phyloP scores from a whole-genome alignment of 2,888 invertebrate genomes.

The Polymixis lichenea region DNA sequence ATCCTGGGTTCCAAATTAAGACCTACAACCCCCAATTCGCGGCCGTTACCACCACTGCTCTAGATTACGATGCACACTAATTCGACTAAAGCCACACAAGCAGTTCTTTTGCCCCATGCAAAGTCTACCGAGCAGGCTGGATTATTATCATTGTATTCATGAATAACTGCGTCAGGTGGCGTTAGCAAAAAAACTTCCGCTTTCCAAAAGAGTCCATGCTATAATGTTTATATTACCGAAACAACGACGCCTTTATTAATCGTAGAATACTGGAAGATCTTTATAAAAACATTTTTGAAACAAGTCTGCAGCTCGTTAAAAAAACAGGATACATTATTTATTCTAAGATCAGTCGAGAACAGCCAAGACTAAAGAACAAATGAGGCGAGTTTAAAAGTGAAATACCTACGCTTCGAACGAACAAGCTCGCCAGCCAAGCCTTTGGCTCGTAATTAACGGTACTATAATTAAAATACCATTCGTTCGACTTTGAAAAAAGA shows the following conservation, averaged over 20 bases:
- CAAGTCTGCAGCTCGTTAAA: slow-evolving; percentile 36
- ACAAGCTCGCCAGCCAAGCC: slow-evolving; percentile 50
- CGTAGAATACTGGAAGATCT: neutral
- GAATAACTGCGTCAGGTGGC: too few species aligned
- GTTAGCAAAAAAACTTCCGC: neutral
- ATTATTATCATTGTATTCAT: too few species aligned
- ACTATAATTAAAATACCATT: slow-evolving; percentile 89
- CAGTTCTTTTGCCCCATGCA: too few species aligned
- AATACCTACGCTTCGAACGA: slow-evolving; percentile 57
- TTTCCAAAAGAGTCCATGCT: neutral
- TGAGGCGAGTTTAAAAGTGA: slow-evolving; percentile 54
- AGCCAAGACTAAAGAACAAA: slow-evolving; percentile 49
- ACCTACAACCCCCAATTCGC: too few species aligned
- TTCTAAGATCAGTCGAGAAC: slow-evolving; percentile 39
- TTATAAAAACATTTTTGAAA: neutral
- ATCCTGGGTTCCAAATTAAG: too few species aligned
- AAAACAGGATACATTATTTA: slow-evolving; percentile 32
- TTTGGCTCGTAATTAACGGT: slow-evolving; percentile 85
- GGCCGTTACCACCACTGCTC: too few species aligned
- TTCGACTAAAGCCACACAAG: too few species aligned
- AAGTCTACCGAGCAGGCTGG: too few species aligned
- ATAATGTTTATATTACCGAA: too few species aligned
- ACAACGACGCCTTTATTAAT: neutral
- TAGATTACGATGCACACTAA: too few species aligned
- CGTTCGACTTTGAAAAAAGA: slow-evolving; percentile 80